phyloP scores from a whole-genome alignment of 1,140 invertebrate genomes.

The Steinernema feltiae region DNA sequence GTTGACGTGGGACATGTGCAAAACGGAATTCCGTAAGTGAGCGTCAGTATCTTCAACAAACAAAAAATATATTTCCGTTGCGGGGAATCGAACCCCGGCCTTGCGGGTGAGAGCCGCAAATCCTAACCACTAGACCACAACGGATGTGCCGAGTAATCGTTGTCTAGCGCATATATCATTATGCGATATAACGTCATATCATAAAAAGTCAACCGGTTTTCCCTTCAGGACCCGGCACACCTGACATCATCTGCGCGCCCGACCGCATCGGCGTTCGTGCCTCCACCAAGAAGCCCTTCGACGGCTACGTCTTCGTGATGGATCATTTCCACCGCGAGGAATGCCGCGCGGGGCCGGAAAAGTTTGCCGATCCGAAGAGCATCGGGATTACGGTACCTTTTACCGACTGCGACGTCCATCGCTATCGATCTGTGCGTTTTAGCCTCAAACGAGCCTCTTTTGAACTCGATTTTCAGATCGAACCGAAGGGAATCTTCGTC shows the following conservation, averaged over 20 bases:
- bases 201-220: too few relatives aligned
- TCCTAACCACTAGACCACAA: neutral
- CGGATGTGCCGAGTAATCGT: too few relatives aligned
- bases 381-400: conserved; percentile 56
- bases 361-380: conserved; percentile 50
- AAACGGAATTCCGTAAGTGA: conserved; percentile 54
- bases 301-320: conserved; percentile 55
- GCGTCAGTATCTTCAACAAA: too few relatives aligned
- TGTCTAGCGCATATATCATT: too few relatives aligned
- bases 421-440: conserved; percentile 51
- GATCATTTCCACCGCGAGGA: conserved; percentile 56
- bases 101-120: neutral
- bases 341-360: conserved; percentile 53
- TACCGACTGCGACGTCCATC: conserved; percentile 54
- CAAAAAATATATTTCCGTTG: too few relatives aligned
- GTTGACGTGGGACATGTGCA: conserved; percentile 57
- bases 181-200: too few relatives aligned
- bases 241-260: conserved; percentile 55
- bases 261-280: conserved; percentile 56
- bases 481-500: conserved; percentile 56
- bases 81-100: neutral
- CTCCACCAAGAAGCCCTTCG: conserved; percentile 57
- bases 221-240: conserved; percentile 50
- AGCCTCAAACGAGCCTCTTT: conserved; percentile 23
- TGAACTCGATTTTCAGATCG: conserved; percentile 42